phyloP scores from a whole-genome alignment of 2,113 vertebrate genomes.

The Elanus axillaris region DNA sequence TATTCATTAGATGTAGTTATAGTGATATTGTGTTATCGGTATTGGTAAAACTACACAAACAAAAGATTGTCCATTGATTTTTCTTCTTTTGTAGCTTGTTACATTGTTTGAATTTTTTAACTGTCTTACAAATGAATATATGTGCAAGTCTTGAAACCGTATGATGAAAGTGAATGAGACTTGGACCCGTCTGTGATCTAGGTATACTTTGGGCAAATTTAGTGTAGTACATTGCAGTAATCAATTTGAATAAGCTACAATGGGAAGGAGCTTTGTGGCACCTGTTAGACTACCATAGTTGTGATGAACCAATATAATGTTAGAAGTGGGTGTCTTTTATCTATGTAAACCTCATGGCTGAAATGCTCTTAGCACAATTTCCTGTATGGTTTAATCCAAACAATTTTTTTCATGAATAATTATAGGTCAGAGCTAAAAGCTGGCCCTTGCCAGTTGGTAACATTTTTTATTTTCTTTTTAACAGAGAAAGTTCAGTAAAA shows the following conservation, averaged over 20 bases:
- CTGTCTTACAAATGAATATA: background rate
- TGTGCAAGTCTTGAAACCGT: background rate
- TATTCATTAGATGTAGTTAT: background rate
- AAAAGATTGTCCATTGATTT: background rate
- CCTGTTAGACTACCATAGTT: background rate
- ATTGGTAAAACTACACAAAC: background rate
- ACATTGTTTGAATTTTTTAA: background rate
- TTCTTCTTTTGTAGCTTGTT: background rate
- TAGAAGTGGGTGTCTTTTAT: background rate
- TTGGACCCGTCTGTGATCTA: background rate
- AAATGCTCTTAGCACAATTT: background rate
- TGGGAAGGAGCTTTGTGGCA: background rate
- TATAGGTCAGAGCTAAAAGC: background rate
- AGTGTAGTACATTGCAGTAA: background rate
- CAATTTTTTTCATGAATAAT: background rate
- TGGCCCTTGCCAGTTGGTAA: background rate
- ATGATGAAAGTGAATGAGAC: background rate
- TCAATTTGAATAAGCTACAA: background rate
- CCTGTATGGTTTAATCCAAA: background rate
- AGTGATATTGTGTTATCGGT: background rate
- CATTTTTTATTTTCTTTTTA: background rate
- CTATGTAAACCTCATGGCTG: background rate
- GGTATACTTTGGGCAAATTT: background rate
- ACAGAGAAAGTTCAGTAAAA: background rate
- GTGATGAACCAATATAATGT: background rate